Conservation (phyloP, 2,888 invertebrate species). For the Papilio elwesi region DNA sequence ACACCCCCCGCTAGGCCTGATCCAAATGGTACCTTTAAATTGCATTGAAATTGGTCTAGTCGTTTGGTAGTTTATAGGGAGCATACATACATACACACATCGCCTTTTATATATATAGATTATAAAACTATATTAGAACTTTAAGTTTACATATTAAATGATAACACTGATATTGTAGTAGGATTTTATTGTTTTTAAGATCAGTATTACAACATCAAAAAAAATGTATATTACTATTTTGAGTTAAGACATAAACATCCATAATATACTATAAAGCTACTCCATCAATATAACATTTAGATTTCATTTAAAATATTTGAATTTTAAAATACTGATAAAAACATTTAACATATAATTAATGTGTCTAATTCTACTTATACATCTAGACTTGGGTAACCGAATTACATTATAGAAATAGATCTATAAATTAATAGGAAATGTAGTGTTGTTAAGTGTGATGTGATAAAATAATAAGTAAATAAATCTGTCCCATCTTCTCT, state of each 20-base stretch:
- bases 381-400: constrained; percentile 69
- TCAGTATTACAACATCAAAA: constrained; percentile 71
- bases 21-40: too few species aligned
- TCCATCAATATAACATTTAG: constrained; percentile 69
- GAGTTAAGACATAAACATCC: constrained; percentile 65
- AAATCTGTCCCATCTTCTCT: constrained; percentile 57
- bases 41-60: too few species aligned
- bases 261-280: constrained; percentile 71
- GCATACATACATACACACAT: too few species aligned
- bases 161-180: constrained; percentile 49
- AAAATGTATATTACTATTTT: constrained; percentile 63
- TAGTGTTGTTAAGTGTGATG: constrained; percentile 58
- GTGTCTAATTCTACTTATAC: constrained; percentile 54
- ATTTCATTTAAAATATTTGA: constrained; percentile 67
- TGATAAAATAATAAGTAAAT: constrained; percentile 49
- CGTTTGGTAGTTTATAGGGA: too few species aligned
- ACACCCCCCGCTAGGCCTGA: too few species aligned
- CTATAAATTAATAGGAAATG: constrained; percentile 45
- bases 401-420: constrained; percentile 60
- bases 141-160: constrained; percentile 40
- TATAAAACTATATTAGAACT: neutral
- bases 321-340: constrained; percentile 72
- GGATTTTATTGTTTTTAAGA: constrained; percentile 73
- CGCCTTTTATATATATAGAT: neutral
- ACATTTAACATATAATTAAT: constrained; percentile 75